Evolutionary conservation across 2,797 vertebrate species (phyloP).

Genomic region (Siniperca obscura): DNA sequence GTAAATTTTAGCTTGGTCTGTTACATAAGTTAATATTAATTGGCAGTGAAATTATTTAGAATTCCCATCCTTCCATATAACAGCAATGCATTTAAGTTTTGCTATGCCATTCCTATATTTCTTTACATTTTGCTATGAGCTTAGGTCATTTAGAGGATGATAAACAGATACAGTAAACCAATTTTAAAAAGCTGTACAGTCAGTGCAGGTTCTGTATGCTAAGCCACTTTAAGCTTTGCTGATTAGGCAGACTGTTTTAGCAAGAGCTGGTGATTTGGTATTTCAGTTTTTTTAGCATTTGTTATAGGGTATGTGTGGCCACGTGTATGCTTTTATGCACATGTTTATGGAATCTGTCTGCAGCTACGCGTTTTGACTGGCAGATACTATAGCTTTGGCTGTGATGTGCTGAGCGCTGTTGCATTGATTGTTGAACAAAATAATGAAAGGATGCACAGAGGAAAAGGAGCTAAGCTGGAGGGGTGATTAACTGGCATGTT

Average conservation of each 20-base stretch:
- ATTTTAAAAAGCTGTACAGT: slow-evolving; percentile 25
- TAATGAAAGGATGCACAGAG: slow-evolving; percentile 41
- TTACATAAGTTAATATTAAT: slow-evolving; percentile 43
- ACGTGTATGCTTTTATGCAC: slow-evolving; percentile 44
- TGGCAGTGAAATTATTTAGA: slow-evolving; percentile 22
- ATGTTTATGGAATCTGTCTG: slow-evolving; percentile 42
- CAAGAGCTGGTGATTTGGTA: slow-evolving; percentile 37
- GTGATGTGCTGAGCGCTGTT: slow-evolving; percentile 49
- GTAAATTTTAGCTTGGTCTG: slow-evolving; percentile 31
- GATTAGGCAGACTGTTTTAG: slow-evolving; percentile 28
- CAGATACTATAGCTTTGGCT: slow-evolving; percentile 57
- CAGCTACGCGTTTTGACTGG: slow-evolving; percentile 58
- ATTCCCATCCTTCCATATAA: slow-evolving; percentile 50
- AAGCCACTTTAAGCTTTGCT: slow-evolving; percentile 48
- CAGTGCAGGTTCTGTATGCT: slow-evolving; percentile 37
- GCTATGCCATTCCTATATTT: slow-evolving; percentile 40
- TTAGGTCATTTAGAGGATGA: slow-evolving; percentile 38
- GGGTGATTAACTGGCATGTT: slow-evolving; percentile 10
- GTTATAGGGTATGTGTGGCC: slow-evolving; percentile 36
- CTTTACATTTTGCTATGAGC: slow-evolving; percentile 49
- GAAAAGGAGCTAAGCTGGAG: slow-evolving; percentile 30
- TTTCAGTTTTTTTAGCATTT: slow-evolving; percentile 43
- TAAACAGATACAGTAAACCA: slow-evolving; percentile 20
- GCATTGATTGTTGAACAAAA: slow-evolving; percentile 22
- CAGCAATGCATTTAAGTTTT: slow-evolving; percentile 33